A percentile compares a stretch with the other conserved stretches of the same genome.
Evolutionary conservation across 2,113 vertebrate genomes (phyloP).

Genomic region (Seriola rivoliana): DNA sequence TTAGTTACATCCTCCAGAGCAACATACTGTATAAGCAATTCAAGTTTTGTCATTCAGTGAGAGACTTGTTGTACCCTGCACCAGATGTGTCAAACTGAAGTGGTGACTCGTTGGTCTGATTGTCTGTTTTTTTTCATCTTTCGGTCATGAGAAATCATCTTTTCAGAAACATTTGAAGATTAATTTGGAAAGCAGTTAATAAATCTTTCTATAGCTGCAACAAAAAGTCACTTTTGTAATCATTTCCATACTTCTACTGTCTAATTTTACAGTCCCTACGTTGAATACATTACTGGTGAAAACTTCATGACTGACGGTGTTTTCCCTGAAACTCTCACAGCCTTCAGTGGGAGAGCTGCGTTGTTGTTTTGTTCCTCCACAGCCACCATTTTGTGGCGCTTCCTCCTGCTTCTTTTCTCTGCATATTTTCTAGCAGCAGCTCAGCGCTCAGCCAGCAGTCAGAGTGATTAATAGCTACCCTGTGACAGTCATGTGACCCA

Average conservation of each 20-base stretch:
- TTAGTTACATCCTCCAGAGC: no score
- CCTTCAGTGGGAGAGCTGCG: background rate
- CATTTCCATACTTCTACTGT: background rate
- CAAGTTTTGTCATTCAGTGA: no score
- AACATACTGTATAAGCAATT: no score
- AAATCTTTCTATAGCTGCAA: no score
- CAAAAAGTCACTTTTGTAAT: background rate
- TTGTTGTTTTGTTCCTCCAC: background rate
- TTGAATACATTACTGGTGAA: background rate
- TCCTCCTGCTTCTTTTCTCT: slow-evolving; percentile 7
- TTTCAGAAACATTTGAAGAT: no score
- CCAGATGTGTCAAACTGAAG: no score
- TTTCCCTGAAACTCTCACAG: background rate
- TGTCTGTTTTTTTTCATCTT: no score
- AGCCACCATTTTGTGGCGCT: slow-evolving; percentile 6
- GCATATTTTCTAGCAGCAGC: background rate
- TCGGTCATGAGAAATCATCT: no score
- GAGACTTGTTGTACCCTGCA: no score
- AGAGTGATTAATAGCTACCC: slow-evolving; percentile 68
- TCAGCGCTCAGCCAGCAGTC: background rate
- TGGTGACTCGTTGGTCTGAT: no score
- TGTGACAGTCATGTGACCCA: slow-evolving; percentile 70
- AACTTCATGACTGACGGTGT: background rate
- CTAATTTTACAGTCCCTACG: background rate
- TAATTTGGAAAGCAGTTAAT: no score